Conservation (phyloP, 2,888 invertebrate genomes). For the Parnassius apollo region DNA sequence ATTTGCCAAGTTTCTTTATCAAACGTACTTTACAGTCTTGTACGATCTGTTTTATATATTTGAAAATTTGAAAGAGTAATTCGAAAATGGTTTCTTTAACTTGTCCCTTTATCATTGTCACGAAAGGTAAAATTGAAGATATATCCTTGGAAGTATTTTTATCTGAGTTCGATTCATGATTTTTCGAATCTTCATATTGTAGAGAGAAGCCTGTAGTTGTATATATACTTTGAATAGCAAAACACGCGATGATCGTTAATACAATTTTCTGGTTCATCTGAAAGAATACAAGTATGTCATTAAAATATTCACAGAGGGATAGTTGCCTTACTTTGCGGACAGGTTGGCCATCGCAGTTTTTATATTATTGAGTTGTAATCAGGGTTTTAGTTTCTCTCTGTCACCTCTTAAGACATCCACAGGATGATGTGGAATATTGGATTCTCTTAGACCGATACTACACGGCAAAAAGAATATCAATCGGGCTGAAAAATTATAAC, state of each 20-base stretch:
- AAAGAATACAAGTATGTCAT: conserved; percentile 23
- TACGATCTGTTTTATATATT: conserved; percentile 39
- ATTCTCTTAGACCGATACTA: too few species aligned
- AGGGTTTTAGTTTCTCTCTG: too few species aligned
- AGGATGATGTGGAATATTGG: too few species aligned
- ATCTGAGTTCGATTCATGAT: conserved; percentile 20
- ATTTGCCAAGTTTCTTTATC: conserved; percentile 46
- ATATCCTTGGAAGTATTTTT: conserved; percentile 37
- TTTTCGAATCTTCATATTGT: not conserved
- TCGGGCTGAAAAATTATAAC: too few species aligned
- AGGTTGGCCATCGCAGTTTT: too few species aligned
- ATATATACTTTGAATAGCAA: conserved; percentile 1
- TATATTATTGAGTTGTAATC: too few species aligned
- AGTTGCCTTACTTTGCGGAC: too few species aligned
- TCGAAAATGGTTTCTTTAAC: conserved; percentile 48
- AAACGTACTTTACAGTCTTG: conserved; percentile 47
- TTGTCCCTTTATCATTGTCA: conserved; percentile 43
- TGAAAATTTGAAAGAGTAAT: conserved; percentile 39
- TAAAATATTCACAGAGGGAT: too few species aligned
- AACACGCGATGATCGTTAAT: conserved; percentile 10
- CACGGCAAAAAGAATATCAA: too few species aligned
- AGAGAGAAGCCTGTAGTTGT: not conserved
- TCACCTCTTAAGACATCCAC: too few species aligned
- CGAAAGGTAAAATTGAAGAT: conserved; percentile 37
- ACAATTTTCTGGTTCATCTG: conserved; percentile 36